Evolutionary conservation across 2,113 vertebrate genomes (phyloP).

Genomic region (Antigone vipio): DNA sequence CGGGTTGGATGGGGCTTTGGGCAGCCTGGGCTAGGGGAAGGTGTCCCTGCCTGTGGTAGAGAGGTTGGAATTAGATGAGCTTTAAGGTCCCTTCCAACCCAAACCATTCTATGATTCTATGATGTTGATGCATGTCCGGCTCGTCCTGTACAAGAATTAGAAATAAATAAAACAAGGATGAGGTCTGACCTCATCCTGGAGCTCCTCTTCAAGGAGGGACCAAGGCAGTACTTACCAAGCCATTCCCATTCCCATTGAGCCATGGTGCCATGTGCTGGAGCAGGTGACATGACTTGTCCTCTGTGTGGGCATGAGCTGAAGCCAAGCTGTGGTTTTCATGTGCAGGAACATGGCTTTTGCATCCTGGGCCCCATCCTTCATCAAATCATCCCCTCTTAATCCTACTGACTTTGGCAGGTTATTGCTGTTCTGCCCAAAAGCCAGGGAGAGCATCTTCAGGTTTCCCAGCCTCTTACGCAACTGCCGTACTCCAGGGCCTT

Average conservation of each 20-base stretch:
- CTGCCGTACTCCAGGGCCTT: neutral
- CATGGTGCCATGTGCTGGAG: neutral
- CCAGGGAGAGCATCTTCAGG: neutral
- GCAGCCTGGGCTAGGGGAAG: too few species aligned
- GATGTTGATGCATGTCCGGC: neutral
- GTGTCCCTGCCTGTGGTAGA: too few species aligned
- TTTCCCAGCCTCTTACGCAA: neutral
- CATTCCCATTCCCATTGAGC: accelerated
- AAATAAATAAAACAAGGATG: neutral
- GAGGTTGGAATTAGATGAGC: too few species aligned
- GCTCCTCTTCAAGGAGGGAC: accelerated
- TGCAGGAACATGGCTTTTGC: neutral
- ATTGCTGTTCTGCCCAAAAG: neutral
- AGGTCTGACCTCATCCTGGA: neutral
- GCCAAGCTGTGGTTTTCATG: neutral
- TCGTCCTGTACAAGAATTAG: neutral
- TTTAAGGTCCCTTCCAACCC: too few species aligned
- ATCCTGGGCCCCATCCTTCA: neutral
- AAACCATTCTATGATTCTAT: too few species aligned
- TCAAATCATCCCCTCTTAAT: neutral
- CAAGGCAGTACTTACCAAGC: neutral
- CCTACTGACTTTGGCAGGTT: too few species aligned
- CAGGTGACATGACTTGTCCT: neutral
- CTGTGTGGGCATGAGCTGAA: neutral
- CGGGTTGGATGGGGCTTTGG: too few species aligned